A percentile compares a stretch with the other conserved stretches of the same genome.
These are phyloP conservation scores for Torymus auratus DNA, from an alignment of 2,888 invertebrate species.

Conservation along the genomic window DNA sequence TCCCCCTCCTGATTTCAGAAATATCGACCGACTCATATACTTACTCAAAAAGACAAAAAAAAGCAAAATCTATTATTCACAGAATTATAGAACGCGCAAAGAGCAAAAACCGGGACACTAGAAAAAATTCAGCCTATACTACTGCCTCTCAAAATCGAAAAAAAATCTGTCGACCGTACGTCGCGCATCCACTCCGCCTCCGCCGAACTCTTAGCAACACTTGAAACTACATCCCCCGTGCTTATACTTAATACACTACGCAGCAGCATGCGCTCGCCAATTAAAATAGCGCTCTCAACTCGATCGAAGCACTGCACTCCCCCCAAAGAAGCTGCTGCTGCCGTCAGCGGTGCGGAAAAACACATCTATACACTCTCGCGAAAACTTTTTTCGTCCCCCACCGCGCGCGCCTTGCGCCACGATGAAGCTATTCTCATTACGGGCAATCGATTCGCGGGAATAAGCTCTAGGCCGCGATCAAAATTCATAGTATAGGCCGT, in stretches of 20 bases:
- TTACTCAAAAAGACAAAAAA: no score
- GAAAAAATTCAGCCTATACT: not conserved
- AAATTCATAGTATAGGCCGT: conserved; percentile 44
- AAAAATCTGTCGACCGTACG: not conserved
- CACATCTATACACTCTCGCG: not conserved
- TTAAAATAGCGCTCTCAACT: conserved; percentile 17
- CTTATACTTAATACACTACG: not conserved
- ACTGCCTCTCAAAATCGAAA: not conserved
- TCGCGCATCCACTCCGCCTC: no score
- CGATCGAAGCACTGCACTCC: no score
- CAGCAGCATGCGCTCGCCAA: conserved; percentile 7
- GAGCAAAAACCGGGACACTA: no score
- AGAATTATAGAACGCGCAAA: no score
- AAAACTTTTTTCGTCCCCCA: no score
- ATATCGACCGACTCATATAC: no score
- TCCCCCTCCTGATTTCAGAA: no score
- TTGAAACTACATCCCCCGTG: not conserved
- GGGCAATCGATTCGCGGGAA: conserved; percentile 18
- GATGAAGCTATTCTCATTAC: conserved; percentile 32
- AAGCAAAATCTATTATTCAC: no score
- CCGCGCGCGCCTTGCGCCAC: no score
- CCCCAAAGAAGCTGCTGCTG: no score
- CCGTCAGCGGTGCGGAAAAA: not conserved
- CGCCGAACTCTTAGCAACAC: not conserved
- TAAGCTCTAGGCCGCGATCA: conserved; percentile 18